Percentiles rank a stretch among this genome's conserved stretches.
Evolutionary conservation across 2,113 vertebrate genomes (phyloP).

Genomic region (Heterocephalus glaber): DNA sequence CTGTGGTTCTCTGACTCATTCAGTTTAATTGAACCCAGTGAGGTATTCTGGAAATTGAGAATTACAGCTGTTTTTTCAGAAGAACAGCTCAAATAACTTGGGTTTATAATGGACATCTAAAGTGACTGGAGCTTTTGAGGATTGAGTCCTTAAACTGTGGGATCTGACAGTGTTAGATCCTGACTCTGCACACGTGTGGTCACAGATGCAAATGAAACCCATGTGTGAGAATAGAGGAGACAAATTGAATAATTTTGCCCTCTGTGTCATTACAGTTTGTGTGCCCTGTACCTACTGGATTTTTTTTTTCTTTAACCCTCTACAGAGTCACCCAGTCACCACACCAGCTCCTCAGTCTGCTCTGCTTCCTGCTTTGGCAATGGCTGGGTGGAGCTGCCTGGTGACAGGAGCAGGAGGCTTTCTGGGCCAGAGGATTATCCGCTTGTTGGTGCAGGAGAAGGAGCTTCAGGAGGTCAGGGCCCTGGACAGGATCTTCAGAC

Average conservation of each 20-base stretch:
- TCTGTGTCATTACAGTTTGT: not conserved
- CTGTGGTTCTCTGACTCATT: not conserved
- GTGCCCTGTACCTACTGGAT: not conserved
- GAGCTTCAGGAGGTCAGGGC: constrained; percentile 88
- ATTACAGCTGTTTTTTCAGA: not conserved
- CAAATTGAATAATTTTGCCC: not conserved
- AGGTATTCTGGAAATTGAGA: rapidly evolving
- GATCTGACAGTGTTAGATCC: not conserved
- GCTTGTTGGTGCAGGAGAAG: constrained; percentile 89
- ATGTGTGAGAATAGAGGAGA: not conserved
- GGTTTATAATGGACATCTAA: not conserved
- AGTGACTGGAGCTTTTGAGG: not conserved
- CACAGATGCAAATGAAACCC: not conserved
- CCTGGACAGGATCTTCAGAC: constrained; percentile 87
- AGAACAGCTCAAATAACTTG: not conserved
- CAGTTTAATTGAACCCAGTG: not conserved
- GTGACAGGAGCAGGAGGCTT: constrained; percentile 95
- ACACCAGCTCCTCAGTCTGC: not conserved
- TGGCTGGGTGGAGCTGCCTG: constrained; percentile 89
- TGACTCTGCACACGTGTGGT: not conserved
- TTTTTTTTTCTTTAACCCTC: not conserved
- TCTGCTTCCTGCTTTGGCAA: constrained; percentile 68
- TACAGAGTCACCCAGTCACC: not conserved
- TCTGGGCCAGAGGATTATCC: constrained; percentile 89
- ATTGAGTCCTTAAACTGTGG: not conserved